Evolutionary conservation across 1,140 invertebrate genomes (phyloP), one percentile per base, ranked within the genome.

Genomic region (Aculops lycopersici): DNA sequence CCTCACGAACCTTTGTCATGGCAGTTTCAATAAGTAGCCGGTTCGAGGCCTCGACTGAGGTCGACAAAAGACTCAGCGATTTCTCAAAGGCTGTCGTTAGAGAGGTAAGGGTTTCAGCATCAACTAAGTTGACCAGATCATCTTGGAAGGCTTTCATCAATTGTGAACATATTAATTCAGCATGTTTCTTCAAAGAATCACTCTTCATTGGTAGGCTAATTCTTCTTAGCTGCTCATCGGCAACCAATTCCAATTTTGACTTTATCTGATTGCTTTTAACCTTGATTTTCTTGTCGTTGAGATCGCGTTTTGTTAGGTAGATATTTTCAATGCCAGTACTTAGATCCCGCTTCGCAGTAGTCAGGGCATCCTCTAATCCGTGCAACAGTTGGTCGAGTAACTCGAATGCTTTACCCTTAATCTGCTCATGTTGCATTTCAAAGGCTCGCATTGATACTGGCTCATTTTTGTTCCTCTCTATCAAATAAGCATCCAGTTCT

Each of bases 401-500:
- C 13, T 16, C 20, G 4, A 21, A 19, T 13, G 42, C 14, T 38
- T 43, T 43, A 15, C 18, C 20, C 17, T 14, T 12, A 2, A 37
- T 14, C 8, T 17, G 8, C 12, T 31, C 2, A 19, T 39, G 21
- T 21, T 21, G 41, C 14, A 15, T 15, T 3, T 42, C 3, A n/a
- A 43, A 20, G n/a, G 2, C 8, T 2, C 4, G 14, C 39, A 17
- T 13, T 5, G 8, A 21, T n/a, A 42, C 20, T 8, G 38, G 24
- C n/a, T 31, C 24, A 31, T 31, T 31, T 8, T 31, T 31, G n/a
- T 31, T 31, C n/a, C 8, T n/a, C 8, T 42, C 43, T 19, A 38
- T 14, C 1, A 49, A 14, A 14, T 38, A 24, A 16, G 17, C 35
- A 16, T 43, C 35, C 44, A 49, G 38, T 38, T 49, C 43, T 14